Evolutionary conservation across 2,797 vertebrate genomes (phyloP), one percentile per base, ranked within the genome.

Genomic region (Acanthurus leucopareius): DNA sequence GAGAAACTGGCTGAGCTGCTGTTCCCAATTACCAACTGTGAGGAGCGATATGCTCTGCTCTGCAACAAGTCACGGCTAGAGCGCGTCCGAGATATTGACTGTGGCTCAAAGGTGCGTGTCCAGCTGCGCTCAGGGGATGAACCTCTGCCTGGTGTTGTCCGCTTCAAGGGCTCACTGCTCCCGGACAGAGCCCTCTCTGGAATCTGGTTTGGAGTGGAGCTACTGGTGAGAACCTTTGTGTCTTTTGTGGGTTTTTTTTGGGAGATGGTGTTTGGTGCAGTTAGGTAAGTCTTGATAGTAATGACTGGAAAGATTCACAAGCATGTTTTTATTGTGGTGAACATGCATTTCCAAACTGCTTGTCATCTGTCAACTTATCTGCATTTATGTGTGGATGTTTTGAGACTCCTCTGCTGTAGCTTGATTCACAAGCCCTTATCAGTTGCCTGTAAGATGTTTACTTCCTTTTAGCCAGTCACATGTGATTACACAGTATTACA

Each of bases 1-100:
- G 97, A 98, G 86, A 98, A 97, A 73, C 91, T 97, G 77, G 97
- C 98, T 0, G 98, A 99, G 91, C 89, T 99, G 82, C 96, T 99
- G 48, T 95, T 99, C 90, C 98, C 98, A n/a, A 98, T 99, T 82
- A 99, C 97, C 89, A 99, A 98, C 93, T 98, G 97, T 60, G 98
- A 99, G 87, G 98, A 99, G 90, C 96, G 98, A 71, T 96, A 98
- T 53, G 95, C 95, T 80, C 91, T 99, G 75, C 97, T 97, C 82
- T 97, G 95, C 73, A 97, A 97, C 94, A 96, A 96, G 87, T 86
- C 70, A 10, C 94, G 97, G 35, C 93, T 99, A n/a, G 95, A 96
- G 48, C 97, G 96, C 19, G 97, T 97, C 0, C 93, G 97, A 5
- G 96, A 97, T 63, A 97, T 99, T 76, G 97, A 97, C 83, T 97